A percentile compares a stretch with the other conserved stretches of the same genome.
Evolutionary conservation across 2,113 vertebrate genomes (phyloP).

Genomic region (Indri indri): DNA sequence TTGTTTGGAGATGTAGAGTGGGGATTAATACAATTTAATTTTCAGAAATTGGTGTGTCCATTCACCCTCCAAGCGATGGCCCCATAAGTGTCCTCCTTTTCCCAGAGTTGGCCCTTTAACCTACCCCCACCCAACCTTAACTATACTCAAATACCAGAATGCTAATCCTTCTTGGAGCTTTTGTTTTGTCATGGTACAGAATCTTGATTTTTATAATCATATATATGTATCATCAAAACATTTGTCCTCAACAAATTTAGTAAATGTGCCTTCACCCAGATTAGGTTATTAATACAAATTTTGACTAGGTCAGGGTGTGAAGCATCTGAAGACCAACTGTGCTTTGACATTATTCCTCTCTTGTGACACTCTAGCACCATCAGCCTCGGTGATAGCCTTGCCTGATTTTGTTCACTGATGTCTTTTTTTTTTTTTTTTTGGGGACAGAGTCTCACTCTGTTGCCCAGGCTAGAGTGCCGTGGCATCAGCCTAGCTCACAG

Average conservation of each 20-base stretch:
- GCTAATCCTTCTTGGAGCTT: background rate
- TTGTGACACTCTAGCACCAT: background rate
- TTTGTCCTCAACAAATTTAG: background rate
- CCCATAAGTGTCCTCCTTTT: background rate
- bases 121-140: background rate
- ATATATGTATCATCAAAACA: background rate
- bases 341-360: background rate
- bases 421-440: too few species aligned
- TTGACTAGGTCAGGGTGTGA: background rate
- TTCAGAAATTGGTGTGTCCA: background rate
- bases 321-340: background rate
- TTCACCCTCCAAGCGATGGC: background rate
- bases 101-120: background rate
- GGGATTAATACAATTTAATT: background rate
- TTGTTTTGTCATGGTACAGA: background rate
- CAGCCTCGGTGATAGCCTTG: background rate
- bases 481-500: too few species aligned
- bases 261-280: background rate
- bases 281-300: background rate
- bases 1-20: background rate
- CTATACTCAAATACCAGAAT: background rate
- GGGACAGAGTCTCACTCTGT: too few species aligned
- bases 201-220: conserved; percentile 17
- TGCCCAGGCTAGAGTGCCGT: too few species aligned
- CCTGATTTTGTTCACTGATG: background rate